Evolutionary conservation across 1,140 invertebrate species (phyloP).

Genomic region (Teleopsis dalmanni): DNA sequence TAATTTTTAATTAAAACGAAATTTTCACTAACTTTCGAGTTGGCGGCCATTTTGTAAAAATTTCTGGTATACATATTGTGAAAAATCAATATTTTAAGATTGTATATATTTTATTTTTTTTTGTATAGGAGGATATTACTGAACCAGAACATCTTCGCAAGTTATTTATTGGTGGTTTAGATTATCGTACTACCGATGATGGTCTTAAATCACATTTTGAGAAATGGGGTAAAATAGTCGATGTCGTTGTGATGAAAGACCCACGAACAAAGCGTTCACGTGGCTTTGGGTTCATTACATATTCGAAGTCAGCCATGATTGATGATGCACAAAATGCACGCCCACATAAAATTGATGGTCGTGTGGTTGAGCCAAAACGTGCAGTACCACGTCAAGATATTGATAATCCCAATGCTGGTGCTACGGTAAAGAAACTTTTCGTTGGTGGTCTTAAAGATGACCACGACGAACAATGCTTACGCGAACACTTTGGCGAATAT

Average conservation of each 20-base stretch:
- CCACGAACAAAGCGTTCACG: slow-evolving; percentile 85
- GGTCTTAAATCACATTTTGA: slow-evolving; percentile 91
- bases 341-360: slow-evolving; percentile 60
- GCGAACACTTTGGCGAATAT: slow-evolving; percentile 77
- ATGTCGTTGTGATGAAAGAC: slow-evolving; percentile 98
- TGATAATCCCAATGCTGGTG: slow-evolving; percentile 81
- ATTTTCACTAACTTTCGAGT: slow-evolving; percentile 11
- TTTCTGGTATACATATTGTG: slow-evolving; percentile 10
- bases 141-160: slow-evolving; percentile 94
- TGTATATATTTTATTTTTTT: slow-evolving; percentile 10
- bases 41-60: slow-evolving; percentile 37
- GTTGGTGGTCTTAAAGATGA: slow-evolving; percentile 88
- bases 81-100: slow-evolving; percentile 22
- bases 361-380: slow-evolving; percentile 93
- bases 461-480: slow-evolving; percentile 78
- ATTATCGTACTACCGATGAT: slow-evolving; percentile 94
- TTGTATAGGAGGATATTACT: slow-evolving; percentile 32
- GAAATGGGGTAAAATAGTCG: slow-evolving; percentile 95
- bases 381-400: slow-evolving; percentile 93
- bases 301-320: slow-evolving; percentile 85
- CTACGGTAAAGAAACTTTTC: slow-evolving; percentile 92
- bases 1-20: slow-evolving; percentile 1
- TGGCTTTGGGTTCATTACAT: slow-evolving; percentile 98
- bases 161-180: slow-evolving; percentile 94
- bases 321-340: slow-evolving; percentile 88